Percentiles rank a stretch among this genome's conserved stretches.
These are phyloP conservation scores for Leptoclinus maculatus DNA, from an alignment of 2,797 vertebrate genomes.

Conservation along the genomic window DNA sequence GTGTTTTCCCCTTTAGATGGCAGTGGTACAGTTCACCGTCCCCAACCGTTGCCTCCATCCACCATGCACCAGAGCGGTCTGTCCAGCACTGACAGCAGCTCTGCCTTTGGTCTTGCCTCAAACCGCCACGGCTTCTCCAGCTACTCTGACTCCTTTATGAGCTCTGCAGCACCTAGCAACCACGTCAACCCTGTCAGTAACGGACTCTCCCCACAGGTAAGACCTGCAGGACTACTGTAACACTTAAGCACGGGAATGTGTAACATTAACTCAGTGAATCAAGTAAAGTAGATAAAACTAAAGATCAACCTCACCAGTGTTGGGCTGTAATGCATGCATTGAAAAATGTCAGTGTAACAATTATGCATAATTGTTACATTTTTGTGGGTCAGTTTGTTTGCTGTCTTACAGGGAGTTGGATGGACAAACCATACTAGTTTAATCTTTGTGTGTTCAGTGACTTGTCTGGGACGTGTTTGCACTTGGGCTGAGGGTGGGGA, in stretches of 20 bases:
- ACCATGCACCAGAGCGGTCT: constrained; percentile 94
- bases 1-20: constrained; percentile 81
- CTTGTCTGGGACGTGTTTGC: background rate
- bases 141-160: constrained; percentile 97
- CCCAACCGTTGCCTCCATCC: constrained; percentile 94
- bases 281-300: background rate
- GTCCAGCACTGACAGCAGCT: constrained; percentile 82
- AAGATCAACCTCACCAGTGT: background rate
- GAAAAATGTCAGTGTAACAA: too few species aligned
- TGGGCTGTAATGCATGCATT: background rate
- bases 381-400: background rate
- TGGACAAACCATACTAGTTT: background rate
- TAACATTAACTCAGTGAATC: constrained; percentile 2
- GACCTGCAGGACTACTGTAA: constrained; percentile 34
- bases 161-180: constrained; percentile 87
- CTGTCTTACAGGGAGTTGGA: background rate
- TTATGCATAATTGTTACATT: background rate
- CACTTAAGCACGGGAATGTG: background rate
- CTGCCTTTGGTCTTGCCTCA: constrained; percentile 89
- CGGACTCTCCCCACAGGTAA: constrained; percentile 94
- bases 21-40: constrained; percentile 91
- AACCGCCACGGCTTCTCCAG: constrained; percentile 93
- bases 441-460: background rate
- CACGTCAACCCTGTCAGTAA: constrained; percentile 95
- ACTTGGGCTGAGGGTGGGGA: background rate